Evolutionary conservation across 2,888 invertebrate species (phyloP).

Genomic region (Dolomedes plantarius): DNA sequence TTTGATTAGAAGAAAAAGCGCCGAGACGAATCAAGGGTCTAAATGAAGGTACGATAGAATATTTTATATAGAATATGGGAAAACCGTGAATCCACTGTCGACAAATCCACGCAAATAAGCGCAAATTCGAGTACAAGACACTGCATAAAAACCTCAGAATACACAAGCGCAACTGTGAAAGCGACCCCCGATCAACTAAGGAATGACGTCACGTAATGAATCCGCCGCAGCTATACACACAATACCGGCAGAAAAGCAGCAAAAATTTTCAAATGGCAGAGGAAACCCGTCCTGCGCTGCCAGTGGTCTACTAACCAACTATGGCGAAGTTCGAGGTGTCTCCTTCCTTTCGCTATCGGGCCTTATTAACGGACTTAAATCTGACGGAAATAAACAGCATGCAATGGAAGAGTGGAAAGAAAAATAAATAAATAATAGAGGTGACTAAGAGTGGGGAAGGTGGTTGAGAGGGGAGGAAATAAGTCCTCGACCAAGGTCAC

Average conservation of each 20-base stretch:
- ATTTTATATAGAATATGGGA: no score
- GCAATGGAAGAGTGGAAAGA: not conserved
- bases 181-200: not conserved
- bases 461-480: not conserved
- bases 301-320: constrained; percentile 6
- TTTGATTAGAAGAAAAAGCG: no score
- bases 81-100: no score
- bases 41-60: no score
- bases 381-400: no score
- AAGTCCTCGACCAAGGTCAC: not conserved
- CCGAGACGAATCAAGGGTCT: no score
- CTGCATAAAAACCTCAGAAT: no score
- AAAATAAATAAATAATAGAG: not conserved
- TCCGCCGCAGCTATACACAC: not conserved
- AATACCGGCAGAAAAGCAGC: not conserved
- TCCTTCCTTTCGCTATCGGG: not conserved
- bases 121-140: no score
- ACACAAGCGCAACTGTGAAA: not conserved
- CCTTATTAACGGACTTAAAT: not conserved
- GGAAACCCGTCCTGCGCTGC: not conserved
- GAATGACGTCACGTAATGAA: not conserved
- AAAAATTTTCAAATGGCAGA: not conserved
- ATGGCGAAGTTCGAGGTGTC: not conserved
- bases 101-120: no score
- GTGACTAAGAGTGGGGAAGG: no score